Base-by-base conservation (phyloP, 2,797 vertebrate species). In the Botia almorhae region DNA sequence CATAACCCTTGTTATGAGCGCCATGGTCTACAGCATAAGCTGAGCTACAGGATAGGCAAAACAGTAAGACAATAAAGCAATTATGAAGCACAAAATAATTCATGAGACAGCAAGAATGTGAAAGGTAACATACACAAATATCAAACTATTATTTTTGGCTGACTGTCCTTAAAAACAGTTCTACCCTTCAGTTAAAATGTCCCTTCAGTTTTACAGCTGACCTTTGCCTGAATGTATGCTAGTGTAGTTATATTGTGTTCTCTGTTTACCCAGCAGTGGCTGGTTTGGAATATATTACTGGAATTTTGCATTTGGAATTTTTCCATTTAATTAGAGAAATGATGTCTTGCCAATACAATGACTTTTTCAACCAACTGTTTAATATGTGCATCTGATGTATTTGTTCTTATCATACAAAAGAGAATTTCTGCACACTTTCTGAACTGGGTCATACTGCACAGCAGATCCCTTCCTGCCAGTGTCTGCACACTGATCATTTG, bases 401-500 rank as follows among this genome's bases (percentile, higher is more conserved):
- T 48, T 65, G 4, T 51, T 61, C 7, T 1, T 74, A 74, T 33
- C 26, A 1, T 26, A 76, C 29, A 80, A 21, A 69, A 21, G 6
- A 69, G 16, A 21, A 13, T 76, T 46, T 77, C 72, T 77, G 46
- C 53, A 46, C 48, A 73, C 50, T 48, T 33, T 73, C 26, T 51
- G 71, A 76, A 71, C 56, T 83, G 51, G 78, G 77, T 82, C 74
- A 78, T 50, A 13, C 26, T 53, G 69, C 78, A 69, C 73, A 16
- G 23, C 53, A 23, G 13, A 56, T 68, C 67, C 77, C 61, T 76
- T 60, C 16, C 3, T 83, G 85, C 82, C 69, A 50, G 67, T 85
- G 71, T 67, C 60, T 73, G 56, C 53, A 75, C 19, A 51, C 60
- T 29, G 75, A 73, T 72, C 80, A 76, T 81, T 81, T 87, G 60